Evolutionary conservation across 1,140 invertebrate genomes (phyloP).

Genomic region (Adelges cooleyi): DNA sequence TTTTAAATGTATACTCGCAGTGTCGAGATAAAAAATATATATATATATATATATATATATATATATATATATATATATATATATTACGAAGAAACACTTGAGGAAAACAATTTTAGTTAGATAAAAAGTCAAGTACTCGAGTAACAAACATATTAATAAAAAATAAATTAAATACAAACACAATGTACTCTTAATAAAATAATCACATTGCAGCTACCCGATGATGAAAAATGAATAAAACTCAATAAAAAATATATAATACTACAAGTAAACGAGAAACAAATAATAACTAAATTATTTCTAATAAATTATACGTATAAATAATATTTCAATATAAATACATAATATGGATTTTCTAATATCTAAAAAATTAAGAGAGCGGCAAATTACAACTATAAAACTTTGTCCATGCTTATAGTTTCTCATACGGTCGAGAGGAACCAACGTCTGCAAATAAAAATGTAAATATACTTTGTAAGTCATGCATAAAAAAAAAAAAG

Average conservation of each 20-base stretch:
- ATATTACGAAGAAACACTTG: not conserved
- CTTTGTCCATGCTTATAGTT: conserved; percentile 50
- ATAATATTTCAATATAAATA: too few relatives aligned
- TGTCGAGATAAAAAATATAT: not conserved
- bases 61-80: too few relatives aligned
- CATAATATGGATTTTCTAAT: too few relatives aligned
- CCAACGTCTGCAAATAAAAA: conserved; percentile 74
- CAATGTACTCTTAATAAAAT: conserved; percentile 1
- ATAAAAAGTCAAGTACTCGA: not conserved
- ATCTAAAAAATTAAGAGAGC: conserved; percentile 13
- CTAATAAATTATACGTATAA: too few relatives aligned
- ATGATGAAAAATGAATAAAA: conserved; percentile 7
- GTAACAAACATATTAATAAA: not conserved
- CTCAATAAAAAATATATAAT: too few relatives aligned
- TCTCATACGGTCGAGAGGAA: conserved; percentile 78
- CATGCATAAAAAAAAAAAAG: too few relatives aligned
- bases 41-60: too few relatives aligned
- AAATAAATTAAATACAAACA: not conserved
- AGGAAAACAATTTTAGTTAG: not conserved
- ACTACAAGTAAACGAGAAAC: too few relatives aligned
- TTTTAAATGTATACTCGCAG: too few relatives aligned
- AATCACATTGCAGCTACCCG: conserved; percentile 16
- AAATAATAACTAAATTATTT: too few relatives aligned
- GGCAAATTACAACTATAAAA: conserved; percentile 16
- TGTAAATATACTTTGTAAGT: conserved; percentile 37